A percentile compares a stretch with the other conserved stretches of the same genome.
Evolutionary conservation across 2,113 vertebrate genomes (phyloP).

Genomic region (Amblyornis subalaris): DNA sequence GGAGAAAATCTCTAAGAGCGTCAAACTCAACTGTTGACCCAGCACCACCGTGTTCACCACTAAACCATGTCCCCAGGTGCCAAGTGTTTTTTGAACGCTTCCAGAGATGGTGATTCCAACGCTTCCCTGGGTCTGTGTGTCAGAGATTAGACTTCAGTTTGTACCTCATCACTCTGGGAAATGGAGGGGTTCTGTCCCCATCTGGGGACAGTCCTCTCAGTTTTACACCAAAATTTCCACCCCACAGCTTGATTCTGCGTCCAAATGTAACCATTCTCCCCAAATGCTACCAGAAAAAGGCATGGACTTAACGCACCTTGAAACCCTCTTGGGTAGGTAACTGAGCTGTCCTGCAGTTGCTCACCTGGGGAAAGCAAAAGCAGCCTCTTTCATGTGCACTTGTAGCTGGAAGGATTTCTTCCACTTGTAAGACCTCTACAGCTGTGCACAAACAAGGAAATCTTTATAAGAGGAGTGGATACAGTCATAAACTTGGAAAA

Average conservation of each 20-base stretch:
- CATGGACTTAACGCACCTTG: accelerated
- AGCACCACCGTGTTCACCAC: not conserved
- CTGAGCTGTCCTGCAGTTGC: not conserved
- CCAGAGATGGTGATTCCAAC: not conserved
- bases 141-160: not conserved
- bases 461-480: not conserved
- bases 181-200: accelerated
- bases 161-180: not conserved
- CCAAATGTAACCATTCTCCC: not conserved
- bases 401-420: not conserved
- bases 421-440: not conserved
- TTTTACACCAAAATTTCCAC: not conserved
- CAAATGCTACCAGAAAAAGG: not conserved
- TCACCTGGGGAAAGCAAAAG: not conserved
- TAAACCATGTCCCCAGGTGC: not conserved
- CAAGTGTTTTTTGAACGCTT: not conserved
- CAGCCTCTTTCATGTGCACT: not conserved
- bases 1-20: not conserved
- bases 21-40: not conserved
- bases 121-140: not conserved
- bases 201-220: not conserved
- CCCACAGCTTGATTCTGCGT: not conserved
- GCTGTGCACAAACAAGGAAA: conserved; percentile 1
- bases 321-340: not conserved
- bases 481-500: conserved; percentile 10